phyloP scores from a whole-genome alignment of 2,797 vertebrate species.

The Iguana delicatissima region DNA sequence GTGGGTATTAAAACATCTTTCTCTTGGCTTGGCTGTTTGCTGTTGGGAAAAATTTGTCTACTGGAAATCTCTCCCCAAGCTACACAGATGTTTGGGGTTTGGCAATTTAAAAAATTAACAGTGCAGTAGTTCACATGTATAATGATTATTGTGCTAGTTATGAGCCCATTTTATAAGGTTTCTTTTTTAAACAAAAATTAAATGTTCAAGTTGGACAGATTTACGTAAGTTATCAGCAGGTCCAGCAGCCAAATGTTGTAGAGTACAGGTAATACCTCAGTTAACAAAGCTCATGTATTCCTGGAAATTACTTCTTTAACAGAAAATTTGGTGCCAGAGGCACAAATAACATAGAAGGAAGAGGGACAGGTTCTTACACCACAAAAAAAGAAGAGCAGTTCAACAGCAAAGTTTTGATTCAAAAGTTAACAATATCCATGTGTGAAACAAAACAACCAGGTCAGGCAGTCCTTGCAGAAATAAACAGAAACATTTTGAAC shows the following conservation, averaged over 20 bases:
- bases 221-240: not conserved
- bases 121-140: not conserved
- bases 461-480: too few species aligned
- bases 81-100: accelerated
- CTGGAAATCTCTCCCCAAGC: constrained; percentile 38
- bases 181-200: not conserved
- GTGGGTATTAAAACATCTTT: not conserved
- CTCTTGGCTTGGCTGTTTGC: not conserved
- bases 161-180: not conserved
- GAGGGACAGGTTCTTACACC: too few species aligned
- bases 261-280: too few species aligned
- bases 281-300: too few species aligned
- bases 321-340: too few species aligned
- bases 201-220: not conserved
- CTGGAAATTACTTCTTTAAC: too few species aligned
- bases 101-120: constrained; percentile 23
- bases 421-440: too few species aligned
- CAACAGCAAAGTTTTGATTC: too few species aligned
- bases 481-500: too few species aligned
- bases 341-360: too few species aligned
- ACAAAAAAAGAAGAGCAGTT: too few species aligned
- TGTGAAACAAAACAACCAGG: too few species aligned
- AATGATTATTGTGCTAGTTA: not conserved
- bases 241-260: not conserved
- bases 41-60: constrained; percentile 52